A percentile compares a stretch with the other conserved stretches of the same genome.
Evolutionary conservation across 2,113 vertebrate species (phyloP).

Genomic region (Macquaria ambigua): DNA sequence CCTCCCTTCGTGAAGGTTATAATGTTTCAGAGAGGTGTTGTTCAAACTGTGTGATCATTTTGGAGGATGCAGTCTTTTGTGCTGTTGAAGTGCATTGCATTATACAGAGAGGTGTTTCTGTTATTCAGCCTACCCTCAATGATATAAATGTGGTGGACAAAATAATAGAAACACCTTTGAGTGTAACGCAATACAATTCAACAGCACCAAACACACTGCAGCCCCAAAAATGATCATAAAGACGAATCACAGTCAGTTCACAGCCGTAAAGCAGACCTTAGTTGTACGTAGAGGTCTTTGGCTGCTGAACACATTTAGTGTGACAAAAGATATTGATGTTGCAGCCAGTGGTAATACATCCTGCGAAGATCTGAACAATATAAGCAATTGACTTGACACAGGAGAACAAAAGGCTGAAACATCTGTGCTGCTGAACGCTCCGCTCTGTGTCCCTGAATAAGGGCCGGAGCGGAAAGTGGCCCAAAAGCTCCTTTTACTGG

Average conservation of each 20-base stretch:
- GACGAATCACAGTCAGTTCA: neutral
- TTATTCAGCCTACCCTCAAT: too few species aligned
- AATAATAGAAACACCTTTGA: too few species aligned
- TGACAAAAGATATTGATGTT: slow-evolving; percentile 17
- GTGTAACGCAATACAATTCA: too few species aligned
- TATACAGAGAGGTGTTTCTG: too few species aligned
- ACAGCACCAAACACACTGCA: too few species aligned
- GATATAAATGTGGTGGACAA: too few species aligned
- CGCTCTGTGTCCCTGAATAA: neutral
- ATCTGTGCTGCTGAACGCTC: neutral
- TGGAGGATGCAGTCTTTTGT: too few species aligned
- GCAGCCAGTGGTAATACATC: neutral
- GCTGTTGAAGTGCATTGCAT: too few species aligned
- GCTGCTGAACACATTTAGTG: neutral
- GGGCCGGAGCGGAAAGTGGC: neutral
- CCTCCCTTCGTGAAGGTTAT: too few species aligned
- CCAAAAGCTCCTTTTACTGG: slow-evolving; percentile 8
- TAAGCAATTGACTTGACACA: neutral
- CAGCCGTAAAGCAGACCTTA: neutral
- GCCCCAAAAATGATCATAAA: too few species aligned
- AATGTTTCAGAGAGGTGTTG: too few species aligned
- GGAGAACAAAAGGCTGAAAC: slow-evolving; percentile 19
- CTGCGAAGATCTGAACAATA: slow-evolving; percentile 12
- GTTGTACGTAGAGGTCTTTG: neutral
- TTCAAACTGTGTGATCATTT: too few species aligned